Evolutionary conservation across 2,888 invertebrate genomes (phyloP).

Genomic region (Sussaba pulchella): DNA sequence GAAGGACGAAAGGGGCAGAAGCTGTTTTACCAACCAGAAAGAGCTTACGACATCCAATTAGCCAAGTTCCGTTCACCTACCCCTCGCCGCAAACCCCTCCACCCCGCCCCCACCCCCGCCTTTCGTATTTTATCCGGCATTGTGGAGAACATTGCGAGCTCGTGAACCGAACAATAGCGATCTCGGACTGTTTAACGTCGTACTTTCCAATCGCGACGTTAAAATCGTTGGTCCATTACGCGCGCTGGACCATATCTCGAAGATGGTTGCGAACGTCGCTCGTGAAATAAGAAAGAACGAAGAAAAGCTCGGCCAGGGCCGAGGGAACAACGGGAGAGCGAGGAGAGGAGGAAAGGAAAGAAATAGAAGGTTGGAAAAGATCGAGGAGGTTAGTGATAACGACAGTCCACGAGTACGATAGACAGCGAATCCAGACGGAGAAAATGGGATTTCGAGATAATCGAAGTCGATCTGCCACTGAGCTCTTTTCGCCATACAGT

Average conservation of each 20-base stretch:
- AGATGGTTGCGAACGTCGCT: slow-evolving; percentile 18
- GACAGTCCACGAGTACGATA: slow-evolving; percentile 27
- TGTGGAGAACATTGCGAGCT: slow-evolving; percentile 6
- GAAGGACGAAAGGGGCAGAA: slow-evolving; percentile 36
- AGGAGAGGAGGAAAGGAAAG: too few species aligned
- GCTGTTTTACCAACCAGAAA: slow-evolving; percentile 44
- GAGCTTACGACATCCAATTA: slow-evolving; percentile 69
- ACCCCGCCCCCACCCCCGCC: too few species aligned
- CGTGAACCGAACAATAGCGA: slow-evolving; percentile 50
- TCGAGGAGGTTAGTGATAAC: slow-evolving; percentile 27
- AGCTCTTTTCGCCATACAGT: slow-evolving; percentile 2
- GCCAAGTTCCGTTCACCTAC: slow-evolving; percentile 64
- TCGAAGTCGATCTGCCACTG: slow-evolving; percentile 40
- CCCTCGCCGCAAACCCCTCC: too few species aligned
- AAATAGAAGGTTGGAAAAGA: slow-evolving; percentile 3
- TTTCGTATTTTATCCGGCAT: slow-evolving; percentile 4
- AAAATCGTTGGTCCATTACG: slow-evolving; percentile 48
- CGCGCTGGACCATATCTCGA: slow-evolving; percentile 47
- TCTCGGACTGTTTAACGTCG: slow-evolving; percentile 60
- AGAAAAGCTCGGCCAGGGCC: background rate
- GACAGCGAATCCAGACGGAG: slow-evolving; percentile 16
- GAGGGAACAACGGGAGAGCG: too few species aligned
- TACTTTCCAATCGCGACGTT: slow-evolving; percentile 50
- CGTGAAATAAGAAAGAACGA: slow-evolving; percentile 9
- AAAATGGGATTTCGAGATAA: slow-evolving; percentile 53